Evolutionary conservation across 2,888 invertebrate species (phyloP).

Genomic region (Tipula lateralis): DNA sequence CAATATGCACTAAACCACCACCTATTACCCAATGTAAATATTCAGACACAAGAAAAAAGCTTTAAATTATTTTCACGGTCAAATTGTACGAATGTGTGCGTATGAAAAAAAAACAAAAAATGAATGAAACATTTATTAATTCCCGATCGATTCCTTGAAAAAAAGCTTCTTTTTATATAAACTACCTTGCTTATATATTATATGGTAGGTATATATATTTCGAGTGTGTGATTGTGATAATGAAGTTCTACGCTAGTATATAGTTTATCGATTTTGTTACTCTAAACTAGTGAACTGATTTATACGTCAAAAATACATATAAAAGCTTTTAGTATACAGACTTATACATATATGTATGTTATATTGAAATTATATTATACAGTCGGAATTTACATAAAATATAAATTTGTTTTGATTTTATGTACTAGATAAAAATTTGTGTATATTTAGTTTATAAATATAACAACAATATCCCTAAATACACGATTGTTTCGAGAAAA

Average conservation of each 20-base stretch:
- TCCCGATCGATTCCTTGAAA: not conserved
- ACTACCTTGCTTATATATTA: no score
- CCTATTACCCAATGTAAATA: not conserved
- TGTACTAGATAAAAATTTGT: not conserved
- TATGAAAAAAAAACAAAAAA: no score
- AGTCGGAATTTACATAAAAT: not conserved
- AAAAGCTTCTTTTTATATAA: not conserved
- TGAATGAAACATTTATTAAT: not conserved
- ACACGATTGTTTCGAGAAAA: not conserved
- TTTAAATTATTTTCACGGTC: conserved; percentile 9
- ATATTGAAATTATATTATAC: not conserved
- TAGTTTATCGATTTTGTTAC: not conserved
- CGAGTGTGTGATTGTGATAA: not conserved
- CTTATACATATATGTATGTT: not conserved
- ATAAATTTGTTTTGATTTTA: not conserved
- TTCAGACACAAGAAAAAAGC: not conserved
- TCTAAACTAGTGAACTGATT: not conserved
- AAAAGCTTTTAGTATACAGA: not conserved
- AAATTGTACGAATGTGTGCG: no score
- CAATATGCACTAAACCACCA: not conserved
- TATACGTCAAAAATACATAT: not conserved
- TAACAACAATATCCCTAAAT: not conserved
- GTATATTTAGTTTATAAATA: not conserved
- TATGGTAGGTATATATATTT: not conserved
- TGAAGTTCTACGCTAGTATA: not conserved